Evolutionary conservation across 2,888 invertebrate genomes (phyloP), one percentile per base, ranked within the genome.

Genomic region (Drosophila anomalata): DNA sequence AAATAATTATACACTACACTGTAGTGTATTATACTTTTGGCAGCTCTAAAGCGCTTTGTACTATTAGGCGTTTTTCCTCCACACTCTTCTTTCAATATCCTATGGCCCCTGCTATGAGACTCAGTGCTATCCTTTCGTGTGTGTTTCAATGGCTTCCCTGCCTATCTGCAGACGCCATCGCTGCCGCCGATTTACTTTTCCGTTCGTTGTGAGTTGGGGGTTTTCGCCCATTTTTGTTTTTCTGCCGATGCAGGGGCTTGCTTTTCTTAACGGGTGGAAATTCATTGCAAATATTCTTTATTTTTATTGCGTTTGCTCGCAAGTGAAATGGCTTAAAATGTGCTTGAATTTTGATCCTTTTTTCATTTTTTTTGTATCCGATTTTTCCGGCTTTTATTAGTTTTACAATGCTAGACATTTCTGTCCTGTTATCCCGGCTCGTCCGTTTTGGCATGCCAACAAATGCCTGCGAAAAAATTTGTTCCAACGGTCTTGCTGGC

Each of bases 221-320:
- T 39, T 44, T 46, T 33, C 31, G 26, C 50, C 36, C 29, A 39
- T 20, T 29, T 44, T 17, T 51, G 48, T 48, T 65, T 69, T 61
- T 53, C 48, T 36, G 9, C 14, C 59, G 14, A 51, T 33, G 61
- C 42, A 36, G 29, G 65, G 50, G 20, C 47, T 73, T 68, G 26
- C 47, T 74, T 73, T 60, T 41, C 60, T 53, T 51, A 73, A 73
- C 60, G 60, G 55, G 9, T 69, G 61, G 85, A 79, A 87, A 89
- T 89, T 89, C 88, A 89, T 87, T 83, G 89, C 81, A 88, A 87
- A 89, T 90, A 88, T 88, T 87, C 90, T 89, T 90, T 88, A 89
- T 89, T 90, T 90, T 90, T 90, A 90, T 90, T 90, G 90, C 89
- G 83, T 79, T 87, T 75, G 84, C 69, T 84, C 86, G 79, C 83